phyloP scores from a whole-genome alignment of 2,888 invertebrate species.

The Eustalomyia histrio region DNA sequence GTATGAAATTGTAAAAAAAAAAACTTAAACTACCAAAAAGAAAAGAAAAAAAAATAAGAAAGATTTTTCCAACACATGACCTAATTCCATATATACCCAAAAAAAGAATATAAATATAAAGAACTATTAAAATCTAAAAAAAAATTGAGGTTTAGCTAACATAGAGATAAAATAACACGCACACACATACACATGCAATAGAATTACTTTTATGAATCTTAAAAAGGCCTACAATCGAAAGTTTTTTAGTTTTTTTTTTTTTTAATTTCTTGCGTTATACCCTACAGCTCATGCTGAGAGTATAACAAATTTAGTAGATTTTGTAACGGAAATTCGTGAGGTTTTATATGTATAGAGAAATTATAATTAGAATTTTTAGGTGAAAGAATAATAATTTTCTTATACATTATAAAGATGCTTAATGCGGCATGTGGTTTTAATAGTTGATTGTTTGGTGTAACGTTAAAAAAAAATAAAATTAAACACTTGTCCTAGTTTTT shows the following conservation, averaged over 20 bases:
- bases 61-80: slow-evolving; percentile 74
- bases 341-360: no score
- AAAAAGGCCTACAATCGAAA: slow-evolving; percentile 65
- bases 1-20: slow-evolving; percentile 4
- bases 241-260: slow-evolving; percentile 57
- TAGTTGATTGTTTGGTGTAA: no score
- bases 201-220: slow-evolving; percentile 43
- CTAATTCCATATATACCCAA: slow-evolving; percentile 74
- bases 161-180: slow-evolving; percentile 4
- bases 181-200: slow-evolving; percentile 4
- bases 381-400: no score
- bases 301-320: not conserved
- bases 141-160: slow-evolving; percentile 36
- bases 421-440: no score
- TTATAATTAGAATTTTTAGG: no score
- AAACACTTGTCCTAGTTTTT: no score
- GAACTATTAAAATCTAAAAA: slow-evolving; percentile 43
- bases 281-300: not conserved
- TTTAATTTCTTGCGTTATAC: not conserved
- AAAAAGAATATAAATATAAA: slow-evolving; percentile 48
- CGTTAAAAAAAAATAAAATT: no score
- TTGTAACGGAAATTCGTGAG: slow-evolving; percentile 27
- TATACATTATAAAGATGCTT: no score
- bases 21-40: slow-evolving; percentile 41
- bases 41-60: slow-evolving; percentile 44